These are phyloP conservation scores for Oxycera nigricornis DNA, from an alignment of 2,888 invertebrate species.

Conservation along the genomic window DNA sequence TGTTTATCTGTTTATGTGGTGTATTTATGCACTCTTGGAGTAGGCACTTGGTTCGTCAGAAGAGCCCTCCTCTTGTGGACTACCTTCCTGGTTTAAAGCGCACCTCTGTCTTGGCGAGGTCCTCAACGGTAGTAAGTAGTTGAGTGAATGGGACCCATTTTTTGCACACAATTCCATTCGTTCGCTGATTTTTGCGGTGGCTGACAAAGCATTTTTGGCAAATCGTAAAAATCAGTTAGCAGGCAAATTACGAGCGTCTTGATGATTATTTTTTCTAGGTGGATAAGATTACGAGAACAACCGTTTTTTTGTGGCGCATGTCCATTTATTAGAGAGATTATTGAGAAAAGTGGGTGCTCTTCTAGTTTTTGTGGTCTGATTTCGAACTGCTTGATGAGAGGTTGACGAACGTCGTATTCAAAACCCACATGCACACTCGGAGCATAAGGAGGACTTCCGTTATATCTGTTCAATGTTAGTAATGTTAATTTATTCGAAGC, in stretches of 20 bases:
- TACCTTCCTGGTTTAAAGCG: conserved; percentile 13
- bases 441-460: not conserved
- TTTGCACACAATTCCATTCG: not conserved
- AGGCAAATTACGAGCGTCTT: not conserved
- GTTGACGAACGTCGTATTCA: conserved; percentile 19
- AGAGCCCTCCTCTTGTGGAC: conserved; percentile 9
- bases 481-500: too few relatives aligned
- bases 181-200: not conserved
- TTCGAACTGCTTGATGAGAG: not conserved
- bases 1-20: conserved; percentile 18
- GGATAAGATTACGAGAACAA: not conserved
- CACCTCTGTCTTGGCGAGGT: not conserved
- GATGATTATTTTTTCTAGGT: not conserved
- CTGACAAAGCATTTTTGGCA: not conserved
- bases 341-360: conserved; percentile 19
- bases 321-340: conserved; percentile 23
- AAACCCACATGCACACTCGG: not conserved
- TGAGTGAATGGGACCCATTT: conserved; percentile 17
- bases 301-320: conserved; percentile 12
- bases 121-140: conserved; percentile 13
- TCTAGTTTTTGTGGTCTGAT: conserved; percentile 5
- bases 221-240: conserved; percentile 20
- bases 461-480: not conserved
- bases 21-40: not conserved
- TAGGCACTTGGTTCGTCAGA: not conserved